phyloP scores from a whole-genome alignment of 2,797 vertebrate species.

The Borostomias antarcticus region DNA sequence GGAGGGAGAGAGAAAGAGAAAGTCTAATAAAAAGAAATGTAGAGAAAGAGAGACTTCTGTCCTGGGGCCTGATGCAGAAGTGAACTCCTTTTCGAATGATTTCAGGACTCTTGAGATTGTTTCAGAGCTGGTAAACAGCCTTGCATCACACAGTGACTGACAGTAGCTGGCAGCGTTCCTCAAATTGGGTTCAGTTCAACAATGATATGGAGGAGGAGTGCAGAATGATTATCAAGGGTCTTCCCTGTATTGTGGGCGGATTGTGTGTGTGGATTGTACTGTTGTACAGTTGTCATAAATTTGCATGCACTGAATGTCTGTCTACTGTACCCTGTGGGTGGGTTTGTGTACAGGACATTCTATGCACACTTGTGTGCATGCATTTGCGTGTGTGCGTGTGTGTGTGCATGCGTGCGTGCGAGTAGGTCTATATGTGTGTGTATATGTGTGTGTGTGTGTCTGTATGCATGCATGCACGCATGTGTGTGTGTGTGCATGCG shows the following conservation, averaged over 20 bases:
- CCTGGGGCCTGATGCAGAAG: not conserved
- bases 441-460: constrained; percentile 5
- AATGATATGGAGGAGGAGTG: constrained; percentile 30
- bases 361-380: not conserved
- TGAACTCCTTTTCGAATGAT: not conserved
- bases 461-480: no score
- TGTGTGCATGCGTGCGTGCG: not conserved
- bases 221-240: constrained; percentile 31
- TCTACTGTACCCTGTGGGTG: no score
- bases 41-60: not conserved
- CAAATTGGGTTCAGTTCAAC: constrained; percentile 6
- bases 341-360: no score
- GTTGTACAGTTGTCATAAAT: no score
- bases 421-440: not conserved
- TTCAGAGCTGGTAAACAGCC: constrained; percentile 46
- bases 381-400: no score
- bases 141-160: no score
- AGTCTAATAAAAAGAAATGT: no score
- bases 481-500: constrained; percentile 5
- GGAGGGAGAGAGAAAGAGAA: no score
- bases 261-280: no score
- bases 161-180: constrained; percentile 43
- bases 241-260: not conserved
- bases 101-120: constrained; percentile 11
- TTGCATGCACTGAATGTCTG: no score